Percentiles rank a stretch among this genome's conserved stretches.
Conservation (phyloP, 2,888 invertebrate genomes). For the Periphyllus acericola region DNA sequence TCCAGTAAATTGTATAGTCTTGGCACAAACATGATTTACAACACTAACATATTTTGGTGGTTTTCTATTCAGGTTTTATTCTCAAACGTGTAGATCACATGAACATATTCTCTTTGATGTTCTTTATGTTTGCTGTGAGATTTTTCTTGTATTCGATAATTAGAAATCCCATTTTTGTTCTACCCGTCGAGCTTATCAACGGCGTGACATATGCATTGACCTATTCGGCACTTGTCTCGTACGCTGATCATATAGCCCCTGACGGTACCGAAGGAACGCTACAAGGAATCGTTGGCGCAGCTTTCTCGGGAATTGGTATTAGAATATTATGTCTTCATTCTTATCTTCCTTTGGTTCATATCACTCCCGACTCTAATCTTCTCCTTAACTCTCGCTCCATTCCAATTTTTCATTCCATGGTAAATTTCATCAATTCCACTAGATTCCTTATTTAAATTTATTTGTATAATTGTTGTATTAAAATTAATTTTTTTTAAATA, state of each 20-base stretch:
- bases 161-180: slow-evolving; percentile 82
- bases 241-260: slow-evolving; percentile 84
- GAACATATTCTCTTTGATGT: slow-evolving; percentile 83
- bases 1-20: slow-evolving; percentile 68
- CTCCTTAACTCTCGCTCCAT: no score
- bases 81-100: slow-evolving; percentile 83
- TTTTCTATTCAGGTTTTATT: slow-evolving; percentile 71
- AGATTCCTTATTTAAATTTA: no score
- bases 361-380: no score
- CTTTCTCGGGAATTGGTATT: slow-evolving; percentile 88
- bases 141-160: slow-evolving; percentile 84
- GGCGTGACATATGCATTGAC: slow-evolving; percentile 89
- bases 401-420: no score
- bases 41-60: not conserved
- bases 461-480: no score
- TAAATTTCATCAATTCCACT: no score
- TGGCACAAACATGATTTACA: not conserved
- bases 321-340: no score
- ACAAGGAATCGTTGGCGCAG: slow-evolving; percentile 86
- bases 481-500: no score
- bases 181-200: slow-evolving; percentile 87
- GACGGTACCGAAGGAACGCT: slow-evolving; percentile 87
- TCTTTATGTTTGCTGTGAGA: slow-evolving; percentile 81
- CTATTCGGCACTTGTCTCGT: slow-evolving; percentile 90
- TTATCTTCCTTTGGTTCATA: no score